Evolutionary conservation across 1,140 invertebrate genomes (phyloP), one percentile per base, ranked within the genome.

Genomic region (Venustaconcha ellipsiformis): DNA sequence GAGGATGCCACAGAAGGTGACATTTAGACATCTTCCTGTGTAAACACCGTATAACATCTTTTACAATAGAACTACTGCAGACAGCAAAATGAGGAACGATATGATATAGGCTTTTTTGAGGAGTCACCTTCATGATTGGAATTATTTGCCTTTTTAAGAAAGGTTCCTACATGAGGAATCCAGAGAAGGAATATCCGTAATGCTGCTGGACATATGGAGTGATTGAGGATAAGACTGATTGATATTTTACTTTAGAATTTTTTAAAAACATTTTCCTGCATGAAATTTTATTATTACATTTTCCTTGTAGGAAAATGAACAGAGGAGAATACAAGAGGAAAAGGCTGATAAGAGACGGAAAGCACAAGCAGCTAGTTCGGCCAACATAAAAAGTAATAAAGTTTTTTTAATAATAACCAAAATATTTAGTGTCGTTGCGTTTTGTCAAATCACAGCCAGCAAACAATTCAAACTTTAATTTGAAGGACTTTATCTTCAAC

Each of bases 281-380:
- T 26, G 2, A 26, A 26, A 26, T 26, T 26, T 26, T 26, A 26
- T 26, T 26, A 1, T 26, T 26, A 37, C 37, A 37, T 37, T 37
- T 76, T 62, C 72, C 48, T 72, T 74, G 56, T 66, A 89, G 88
- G 88, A 90, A 73, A 90, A 90, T 79, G 82, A 84, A 23, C 88
- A 88, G 68, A 77, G 87, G 57, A 80, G 84, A 30, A 18, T 85
- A 11, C 87, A 89, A 67, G 88, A 88, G 71, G 87, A 87, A 72
- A 84, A 85, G 70, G 86, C 87, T n/a, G 84, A 86, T 74, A 80
- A 80, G 70, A 78, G 87, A 72, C 76, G 78, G 37, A 83, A 85
- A 60, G 84, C 85, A 57, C 83, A 86, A 65, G 86, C 88, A 64
- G 83, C 80, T 63, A 84, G 83, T 78, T 81, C 78, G 18, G 75